Conservation (phyloP, 1,140 invertebrate species). For the Arctopsyche grandis region DNA sequence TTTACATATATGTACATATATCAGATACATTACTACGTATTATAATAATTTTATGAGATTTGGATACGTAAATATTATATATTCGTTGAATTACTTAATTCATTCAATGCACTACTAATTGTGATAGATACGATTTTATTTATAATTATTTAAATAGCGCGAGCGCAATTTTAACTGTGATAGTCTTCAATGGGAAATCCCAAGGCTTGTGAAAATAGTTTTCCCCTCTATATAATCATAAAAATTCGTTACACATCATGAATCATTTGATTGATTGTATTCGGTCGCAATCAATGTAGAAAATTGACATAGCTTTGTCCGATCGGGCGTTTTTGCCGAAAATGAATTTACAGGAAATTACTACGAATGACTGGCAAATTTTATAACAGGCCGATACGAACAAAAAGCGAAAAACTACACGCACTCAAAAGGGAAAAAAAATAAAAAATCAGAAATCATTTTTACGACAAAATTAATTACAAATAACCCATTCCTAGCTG, state of each 20-base stretch:
- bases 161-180: too few relatives aligned
- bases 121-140: too few relatives aligned
- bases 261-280: conserved; percentile 11
- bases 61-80: too few relatives aligned
- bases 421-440: background rate
- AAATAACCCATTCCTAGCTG: too few relatives aligned
- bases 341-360: conserved; percentile 25
- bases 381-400: background rate
- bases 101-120: too few relatives aligned
- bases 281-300: conserved; percentile 1
- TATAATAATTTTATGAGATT: too few relatives aligned
- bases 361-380: background rate
- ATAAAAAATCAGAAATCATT: background rate
- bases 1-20: too few relatives aligned
- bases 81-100: too few relatives aligned
- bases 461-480: background rate
- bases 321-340: background rate
- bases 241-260: background rate
- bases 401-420: background rate
- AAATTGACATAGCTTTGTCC: background rate
- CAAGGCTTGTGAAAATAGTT: too few relatives aligned
- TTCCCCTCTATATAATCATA: background rate
- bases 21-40: too few relatives aligned
- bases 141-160: too few relatives aligned
- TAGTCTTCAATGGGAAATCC: too few relatives aligned